These are phyloP conservation scores for Apeltes quadracus DNA, from an alignment of 2,113 vertebrate species.

Conservation along the genomic window DNA sequence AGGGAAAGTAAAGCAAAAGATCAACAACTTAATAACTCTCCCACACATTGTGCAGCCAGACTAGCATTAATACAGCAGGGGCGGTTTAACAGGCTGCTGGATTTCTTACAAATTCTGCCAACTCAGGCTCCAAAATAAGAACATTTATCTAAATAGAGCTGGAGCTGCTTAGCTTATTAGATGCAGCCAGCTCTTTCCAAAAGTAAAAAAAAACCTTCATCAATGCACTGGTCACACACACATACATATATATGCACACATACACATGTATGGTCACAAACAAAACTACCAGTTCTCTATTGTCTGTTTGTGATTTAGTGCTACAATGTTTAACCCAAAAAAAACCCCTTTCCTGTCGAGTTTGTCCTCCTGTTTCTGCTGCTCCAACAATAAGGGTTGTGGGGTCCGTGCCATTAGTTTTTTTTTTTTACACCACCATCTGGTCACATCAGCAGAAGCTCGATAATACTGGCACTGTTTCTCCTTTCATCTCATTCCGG, in stretches of 20 bases:
- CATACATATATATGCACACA: background rate
- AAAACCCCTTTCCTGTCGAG: background rate
- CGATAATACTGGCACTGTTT: background rate
- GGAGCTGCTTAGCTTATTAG: background rate
- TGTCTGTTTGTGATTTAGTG: no score
- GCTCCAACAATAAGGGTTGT: background rate
- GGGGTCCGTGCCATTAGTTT: no score
- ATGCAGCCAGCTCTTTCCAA: background rate
- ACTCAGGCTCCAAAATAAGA: background rate
- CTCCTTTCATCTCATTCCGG: slow-evolving; percentile 4
- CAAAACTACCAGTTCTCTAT: background rate
- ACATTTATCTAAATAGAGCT: background rate
- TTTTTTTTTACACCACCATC: slow-evolving; percentile 18
- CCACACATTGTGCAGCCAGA: background rate
- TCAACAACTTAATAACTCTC: background rate
- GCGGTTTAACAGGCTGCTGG: background rate
- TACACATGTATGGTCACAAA: background rate
- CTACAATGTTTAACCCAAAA: background rate
- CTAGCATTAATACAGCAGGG: background rate
- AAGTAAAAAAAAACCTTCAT: background rate
- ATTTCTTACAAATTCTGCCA: background rate
- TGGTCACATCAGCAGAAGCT: slow-evolving; percentile 10
- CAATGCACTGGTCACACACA: background rate
- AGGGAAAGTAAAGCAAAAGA: background rate
- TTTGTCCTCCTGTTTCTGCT: background rate